Base-by-base conservation (phyloP, 2,888 invertebrate genomes). In the Bimastos eiseni region DNA sequence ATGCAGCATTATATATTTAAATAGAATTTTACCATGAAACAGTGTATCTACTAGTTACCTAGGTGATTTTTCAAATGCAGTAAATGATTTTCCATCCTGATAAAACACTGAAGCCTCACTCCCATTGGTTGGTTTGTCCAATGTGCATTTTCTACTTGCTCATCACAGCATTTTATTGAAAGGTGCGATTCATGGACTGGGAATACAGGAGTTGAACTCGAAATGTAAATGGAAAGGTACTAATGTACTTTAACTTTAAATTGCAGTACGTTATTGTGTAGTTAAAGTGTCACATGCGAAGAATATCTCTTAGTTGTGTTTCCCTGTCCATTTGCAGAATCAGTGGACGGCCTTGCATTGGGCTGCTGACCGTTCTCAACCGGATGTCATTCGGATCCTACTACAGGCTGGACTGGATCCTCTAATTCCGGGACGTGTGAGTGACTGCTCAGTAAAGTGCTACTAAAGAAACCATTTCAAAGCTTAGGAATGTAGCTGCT, bases 261-360 rank as follows among this genome's bases (percentile, higher is more conserved):
- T 30, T 38, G 37, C 4, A 30, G 36, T 30, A 88, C 13, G 13
- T 88, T 88, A 34, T 8, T 88, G 30, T 88, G 37, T 15, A 6
- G 88, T 88, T 88, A 1, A 30, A n/a, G 70, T 70, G 11, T 1
- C n/a, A 70, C n/a, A 70, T n/a, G 44, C n/a, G 37, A 34, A 89
- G 21, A 21, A 44, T 34, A 21, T 44, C 8, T 30, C 41, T 41
- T n/a, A 21, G 44, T 33, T 55, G 11, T 33, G 70, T 33, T 17
- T 8, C 41, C 19, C 0, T 84, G 92, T 86, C 13, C 86, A 17
- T 55, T 91, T 92, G 19, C 92, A 95, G 95, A 94, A 94, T 91
- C 93, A 93, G 88, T 95, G 95, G 95, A 94, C 94, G n/a, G 95
- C 95, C 0, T 92, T 95, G 83, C 95, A 95, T 93, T 95, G 95